Base-by-base conservation (phyloP, 2,113 vertebrate genomes). In the Sapajus apella region DNA sequence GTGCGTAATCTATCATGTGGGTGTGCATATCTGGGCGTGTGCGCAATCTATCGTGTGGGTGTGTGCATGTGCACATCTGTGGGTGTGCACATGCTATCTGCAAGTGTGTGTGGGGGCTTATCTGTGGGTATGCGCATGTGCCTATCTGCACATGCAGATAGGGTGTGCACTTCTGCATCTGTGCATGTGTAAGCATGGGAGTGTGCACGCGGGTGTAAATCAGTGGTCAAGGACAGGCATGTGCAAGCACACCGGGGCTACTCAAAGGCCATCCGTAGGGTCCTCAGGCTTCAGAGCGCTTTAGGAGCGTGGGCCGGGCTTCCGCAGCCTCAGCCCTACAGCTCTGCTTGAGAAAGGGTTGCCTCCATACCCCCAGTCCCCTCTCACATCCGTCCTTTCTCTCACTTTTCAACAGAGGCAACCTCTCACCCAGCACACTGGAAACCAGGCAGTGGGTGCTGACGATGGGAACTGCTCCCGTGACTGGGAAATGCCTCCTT, bases 251-350 rank as follows among this genome's bases (percentile, higher is more conserved):
- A 2, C 20, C 11, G 8, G 37, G 47, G 18, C 32, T 23, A 47
- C 52, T 82, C 10, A 5, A 37, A 66, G 90, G 56, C 66, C 23
- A 23, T 9, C 32, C 7, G 6, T 40, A 25, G n/a, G 32, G 17
- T 21, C 55, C 35, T 47, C 20, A 45, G 56, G 43, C 47, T 21
- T 16, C 68, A 14, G 76, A 8, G 77, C 5, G 2, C 4, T 5
- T 6, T 2, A 4, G 6, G 56, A 88, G 52, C 8, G 2, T 11
- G 4, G 3, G 20, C 9, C 1, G 2, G 4, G 20, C 9, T 2
- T 20, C n/a, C 13, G 5, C 43, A 21, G 77, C 85, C 70, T 27
- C 84, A 1, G n/a, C 32, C n/a, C 56, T 14, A 6, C 4, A 56
- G 6, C 37, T 4, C 35, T 20, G 50, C 75, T 8, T 37, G 18